phyloP scores from a whole-genome alignment of 2,113 vertebrate genomes.

The Pterocles gutturalis region DNA sequence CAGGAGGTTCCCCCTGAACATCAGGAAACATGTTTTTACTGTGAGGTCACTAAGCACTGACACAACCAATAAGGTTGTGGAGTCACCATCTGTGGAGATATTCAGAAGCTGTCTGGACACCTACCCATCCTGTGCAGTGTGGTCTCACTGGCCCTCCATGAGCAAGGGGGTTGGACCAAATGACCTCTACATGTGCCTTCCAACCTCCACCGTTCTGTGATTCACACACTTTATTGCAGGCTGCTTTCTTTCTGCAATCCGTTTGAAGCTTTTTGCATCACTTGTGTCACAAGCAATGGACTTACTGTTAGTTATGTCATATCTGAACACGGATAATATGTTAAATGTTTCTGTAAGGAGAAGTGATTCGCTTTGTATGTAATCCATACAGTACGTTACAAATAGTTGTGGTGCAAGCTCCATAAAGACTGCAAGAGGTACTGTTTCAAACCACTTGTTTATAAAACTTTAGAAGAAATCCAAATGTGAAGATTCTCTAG shows the following conservation, averaged over 20 bases:
- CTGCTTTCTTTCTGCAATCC: not conserved
- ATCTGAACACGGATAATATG: not conserved
- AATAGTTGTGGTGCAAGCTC: not conserved
- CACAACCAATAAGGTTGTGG: not conserved
- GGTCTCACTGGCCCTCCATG: not conserved
- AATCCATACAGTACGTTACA: not conserved
- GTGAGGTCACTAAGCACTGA: not conserved
- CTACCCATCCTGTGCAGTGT: not conserved
- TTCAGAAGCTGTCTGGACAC: not conserved
- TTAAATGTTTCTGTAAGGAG: not conserved
- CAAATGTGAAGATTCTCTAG: not conserved
- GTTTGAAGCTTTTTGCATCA: not conserved
- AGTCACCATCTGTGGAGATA: not conserved
- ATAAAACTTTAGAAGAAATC: not conserved
- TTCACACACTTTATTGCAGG: not conserved
- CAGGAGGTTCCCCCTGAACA: not conserved
- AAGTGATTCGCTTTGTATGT: not conserved
- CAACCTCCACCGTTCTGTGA: not conserved
- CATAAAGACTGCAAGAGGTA: not conserved
- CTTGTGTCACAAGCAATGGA: not conserved
- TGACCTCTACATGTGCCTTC: not conserved
- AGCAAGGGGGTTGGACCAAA: not conserved
- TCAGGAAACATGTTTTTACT: not conserved
- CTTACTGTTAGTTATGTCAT: not conserved
- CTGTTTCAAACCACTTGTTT: not conserved